Conservation (phyloP, 2,113 vertebrate species). For the Megaleporinus macrocephalus region DNA sequence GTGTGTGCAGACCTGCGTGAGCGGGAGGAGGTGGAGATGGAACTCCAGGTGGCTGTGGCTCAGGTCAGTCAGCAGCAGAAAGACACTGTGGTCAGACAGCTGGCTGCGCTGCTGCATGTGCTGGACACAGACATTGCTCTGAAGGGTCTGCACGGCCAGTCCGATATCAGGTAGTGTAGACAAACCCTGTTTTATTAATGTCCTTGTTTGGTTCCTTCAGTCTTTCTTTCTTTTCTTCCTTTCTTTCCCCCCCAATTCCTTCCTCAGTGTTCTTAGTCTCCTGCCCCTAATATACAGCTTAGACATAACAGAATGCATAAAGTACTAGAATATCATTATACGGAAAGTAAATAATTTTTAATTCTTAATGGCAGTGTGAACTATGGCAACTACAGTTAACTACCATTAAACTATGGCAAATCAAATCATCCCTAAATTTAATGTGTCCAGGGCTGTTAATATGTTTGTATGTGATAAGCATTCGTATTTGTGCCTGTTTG, state of each 20-base stretch:
- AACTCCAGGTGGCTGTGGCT: conserved; percentile 84
- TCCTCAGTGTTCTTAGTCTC: neutral
- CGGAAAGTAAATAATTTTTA: too few species aligned
- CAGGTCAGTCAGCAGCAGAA: conserved; percentile 83
- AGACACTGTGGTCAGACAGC: conserved; percentile 84
- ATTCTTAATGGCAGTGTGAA: too few species aligned
- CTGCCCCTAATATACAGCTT: neutral
- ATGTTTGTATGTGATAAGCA: too few species aligned
- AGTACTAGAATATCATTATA: too few species aligned
- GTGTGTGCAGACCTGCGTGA: conserved; percentile 69
- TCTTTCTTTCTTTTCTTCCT: neutral
- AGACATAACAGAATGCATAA: too few species aligned
- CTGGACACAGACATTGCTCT: conserved; percentile 83
- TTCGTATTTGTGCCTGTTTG: conserved; percentile 48
- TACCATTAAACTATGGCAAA: too few species aligned
- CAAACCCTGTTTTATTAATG: neutral
- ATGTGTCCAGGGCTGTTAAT: too few species aligned
- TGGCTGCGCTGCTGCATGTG: conserved; percentile 86
- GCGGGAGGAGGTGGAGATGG: conserved; percentile 86
- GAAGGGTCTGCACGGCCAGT: conserved; percentile 84
- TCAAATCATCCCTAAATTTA: too few species aligned
- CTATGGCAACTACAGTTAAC: too few species aligned
- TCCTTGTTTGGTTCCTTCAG: neutral
- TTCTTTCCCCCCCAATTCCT: neutral
- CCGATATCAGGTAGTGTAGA: conserved; percentile 85